phyloP scores from a whole-genome alignment of 2,113 vertebrate species.

The Orthonyx spaldingii region DNA sequence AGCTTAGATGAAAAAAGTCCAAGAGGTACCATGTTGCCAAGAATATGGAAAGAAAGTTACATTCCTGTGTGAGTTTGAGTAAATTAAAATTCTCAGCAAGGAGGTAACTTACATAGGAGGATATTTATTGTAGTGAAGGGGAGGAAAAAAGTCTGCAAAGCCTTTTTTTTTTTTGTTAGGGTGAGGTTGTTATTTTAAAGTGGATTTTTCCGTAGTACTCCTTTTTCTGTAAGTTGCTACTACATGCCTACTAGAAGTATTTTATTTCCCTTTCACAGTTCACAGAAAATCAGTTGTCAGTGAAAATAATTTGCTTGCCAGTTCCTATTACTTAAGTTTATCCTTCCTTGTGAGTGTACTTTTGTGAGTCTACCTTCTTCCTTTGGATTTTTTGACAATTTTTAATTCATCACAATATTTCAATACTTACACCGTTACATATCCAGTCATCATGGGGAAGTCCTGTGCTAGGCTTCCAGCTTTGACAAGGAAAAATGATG shows the following conservation, averaged over 20 bases:
- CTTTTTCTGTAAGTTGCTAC: neutral
- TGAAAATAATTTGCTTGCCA: neutral
- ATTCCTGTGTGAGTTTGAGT: neutral
- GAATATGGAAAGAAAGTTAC: neutral
- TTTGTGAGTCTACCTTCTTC: neutral
- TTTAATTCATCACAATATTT: neutral
- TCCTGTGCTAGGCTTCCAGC: neutral
- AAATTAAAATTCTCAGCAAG: neutral
- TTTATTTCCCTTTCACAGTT: neutral
- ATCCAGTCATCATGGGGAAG: neutral
- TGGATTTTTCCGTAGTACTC: neutral
- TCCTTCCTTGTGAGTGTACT: neutral
- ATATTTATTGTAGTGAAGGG: neutral
- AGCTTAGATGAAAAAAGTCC: slow-evolving; percentile 21
- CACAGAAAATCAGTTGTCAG: neutral
- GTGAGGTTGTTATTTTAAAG: neutral
- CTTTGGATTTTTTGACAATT: neutral
- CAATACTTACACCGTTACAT: neutral
- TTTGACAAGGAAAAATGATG: neutral
- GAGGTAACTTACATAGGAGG: neutral
- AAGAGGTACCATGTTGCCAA: neutral
- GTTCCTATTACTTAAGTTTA: neutral
- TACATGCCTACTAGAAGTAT: neutral
- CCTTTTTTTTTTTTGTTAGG: too few species aligned
- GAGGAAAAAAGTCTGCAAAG: neutral